phyloP scores from a whole-genome alignment of 1,140 invertebrate species.

The Formica exsecta region DNA sequence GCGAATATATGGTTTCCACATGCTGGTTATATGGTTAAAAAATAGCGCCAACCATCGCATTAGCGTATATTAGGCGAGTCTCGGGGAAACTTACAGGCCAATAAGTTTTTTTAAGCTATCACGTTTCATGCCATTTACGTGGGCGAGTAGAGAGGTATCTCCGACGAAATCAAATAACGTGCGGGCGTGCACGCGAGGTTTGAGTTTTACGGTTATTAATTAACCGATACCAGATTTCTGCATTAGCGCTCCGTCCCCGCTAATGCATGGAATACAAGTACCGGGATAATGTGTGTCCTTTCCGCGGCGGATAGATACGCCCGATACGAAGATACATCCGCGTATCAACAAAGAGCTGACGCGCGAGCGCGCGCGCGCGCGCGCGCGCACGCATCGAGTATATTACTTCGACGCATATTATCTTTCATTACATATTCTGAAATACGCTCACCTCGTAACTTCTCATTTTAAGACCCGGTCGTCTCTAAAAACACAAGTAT shows the following conservation, averaged over 20 bases:
- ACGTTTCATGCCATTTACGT: conserved; percentile 73
- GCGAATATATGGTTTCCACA: conserved; percentile 5
- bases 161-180: conserved; percentile 76
- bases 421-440: conserved; percentile 54
- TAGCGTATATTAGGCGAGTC: conserved; percentile 69
- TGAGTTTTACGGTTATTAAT: conserved; percentile 84
- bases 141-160: conserved; percentile 59
- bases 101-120: conserved; percentile 72
- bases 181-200: conserved; percentile 72
- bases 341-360: conserved; percentile 67
- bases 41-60: conserved; percentile 62
- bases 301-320: conserved; percentile 73
- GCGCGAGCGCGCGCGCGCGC: neutral
- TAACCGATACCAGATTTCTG: conserved; percentile 83
- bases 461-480: conserved; percentile 47
- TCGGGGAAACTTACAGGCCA: conserved; percentile 65
- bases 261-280: conserved; percentile 79
- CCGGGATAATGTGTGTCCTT: conserved; percentile 76
- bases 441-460: conserved; percentile 48
- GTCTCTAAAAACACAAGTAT: conserved; percentile 54
- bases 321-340: conserved; percentile 72
- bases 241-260: conserved; percentile 80
- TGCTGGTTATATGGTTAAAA: conserved; percentile 15
- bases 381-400: neutral
- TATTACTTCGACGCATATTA: conserved; percentile 55